phyloP scores from a whole-genome alignment of 2,113 vertebrate genomes.

The Rhabdomys dilectus region DNA sequence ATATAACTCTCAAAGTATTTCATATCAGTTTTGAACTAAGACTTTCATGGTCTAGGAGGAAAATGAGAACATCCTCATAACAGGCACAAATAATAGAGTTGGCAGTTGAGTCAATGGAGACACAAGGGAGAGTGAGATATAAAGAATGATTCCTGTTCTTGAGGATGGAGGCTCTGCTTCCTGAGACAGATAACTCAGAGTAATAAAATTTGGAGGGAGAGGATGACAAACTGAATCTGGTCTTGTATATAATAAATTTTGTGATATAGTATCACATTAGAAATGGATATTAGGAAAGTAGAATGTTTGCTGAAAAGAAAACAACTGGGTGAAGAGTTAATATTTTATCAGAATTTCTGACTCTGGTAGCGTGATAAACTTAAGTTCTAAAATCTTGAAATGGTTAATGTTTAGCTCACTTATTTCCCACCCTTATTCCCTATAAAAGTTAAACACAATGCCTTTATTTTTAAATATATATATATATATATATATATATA shows the following conservation, averaged over 20 bases:
- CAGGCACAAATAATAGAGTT: neutral
- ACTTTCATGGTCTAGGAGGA: neutral
- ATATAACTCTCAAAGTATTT: neutral
- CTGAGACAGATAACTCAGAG: neutral
- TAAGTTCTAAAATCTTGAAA: neutral
- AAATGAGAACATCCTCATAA: neutral
- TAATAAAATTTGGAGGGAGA: neutral
- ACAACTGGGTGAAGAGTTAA: neutral
- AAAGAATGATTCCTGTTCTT: too few relatives aligned
- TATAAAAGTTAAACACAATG: neutral
- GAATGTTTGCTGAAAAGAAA: neutral
- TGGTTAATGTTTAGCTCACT: neutral
- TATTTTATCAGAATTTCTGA: neutral
- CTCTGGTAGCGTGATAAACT: neutral
- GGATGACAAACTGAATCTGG: neutral
- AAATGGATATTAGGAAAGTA: neutral
- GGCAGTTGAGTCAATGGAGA: neutral
- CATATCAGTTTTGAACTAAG: neutral
- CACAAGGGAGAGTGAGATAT: neutral
- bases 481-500: neutral
- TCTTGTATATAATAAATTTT: neutral
- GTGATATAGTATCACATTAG: neutral
- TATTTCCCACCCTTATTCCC: accelerated
- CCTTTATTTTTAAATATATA: neutral
- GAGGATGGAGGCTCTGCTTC: neutral